Base-by-base conservation (phyloP, 2,888 invertebrate species). In the Cerceris ruficornis region DNA sequence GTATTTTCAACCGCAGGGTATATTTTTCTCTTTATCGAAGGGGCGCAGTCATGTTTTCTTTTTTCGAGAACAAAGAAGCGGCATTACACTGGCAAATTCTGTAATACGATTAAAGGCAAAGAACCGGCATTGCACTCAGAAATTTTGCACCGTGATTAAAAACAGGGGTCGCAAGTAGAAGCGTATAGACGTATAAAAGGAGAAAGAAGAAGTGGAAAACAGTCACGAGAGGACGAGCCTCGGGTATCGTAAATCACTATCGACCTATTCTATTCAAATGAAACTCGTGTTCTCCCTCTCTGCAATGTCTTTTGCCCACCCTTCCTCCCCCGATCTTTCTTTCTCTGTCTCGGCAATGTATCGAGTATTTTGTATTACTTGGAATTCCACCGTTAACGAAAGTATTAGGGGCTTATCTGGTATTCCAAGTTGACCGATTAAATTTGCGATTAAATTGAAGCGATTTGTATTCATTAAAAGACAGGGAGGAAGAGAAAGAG, bases 261-360 rank as follows among this genome's bases (percentile, higher is more conserved):
- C 88, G 86, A 84, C 83, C 89, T 87, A 90, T 90, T 90, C 89
- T 88, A 90, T 90, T 90, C 88, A 89, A 90, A 90, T 90, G 87
- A 89, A 88, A 88, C 87, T 84, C 84, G 82, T 81, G 77, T 84
- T 83, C 83, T 83, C 77, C 83, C 85, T 83, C 84, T 73, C 69
- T 70, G 73, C 73, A 75, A 83, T 66, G 81, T 74, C 77, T 83
- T 81, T 79, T 71, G 66, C 64, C 70, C 69, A 57, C 54, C 43
- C 61, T 28, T 28, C 28, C 28, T 28, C 67, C 17, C 2, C 57
- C 57, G 66, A 62, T 71, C 60, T 73, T 70, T 76, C 73, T 59
- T 71, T 80, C 70, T 79, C 72, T 66, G 73, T 75, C 49, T 57
- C 64, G 58, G 69, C 68, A 72, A 71, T 68, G 76, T 77, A 46